These are phyloP conservation scores for Thunnus maccoyii DNA, from an alignment of 2,113 vertebrate species.

Conservation along the genomic window DNA sequence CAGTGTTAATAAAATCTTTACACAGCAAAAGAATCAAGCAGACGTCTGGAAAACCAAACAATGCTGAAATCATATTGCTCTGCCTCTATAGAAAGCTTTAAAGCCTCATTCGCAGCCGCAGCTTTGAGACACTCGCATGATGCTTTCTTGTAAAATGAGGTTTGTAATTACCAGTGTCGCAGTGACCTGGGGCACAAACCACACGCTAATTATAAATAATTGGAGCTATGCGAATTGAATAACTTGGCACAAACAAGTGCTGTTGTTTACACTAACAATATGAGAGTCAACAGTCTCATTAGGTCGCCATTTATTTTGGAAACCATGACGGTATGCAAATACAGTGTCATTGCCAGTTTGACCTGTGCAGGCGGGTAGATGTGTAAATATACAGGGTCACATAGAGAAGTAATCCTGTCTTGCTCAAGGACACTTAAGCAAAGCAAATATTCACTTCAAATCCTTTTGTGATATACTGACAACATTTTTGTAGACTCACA, in stretches of 20 bases:
- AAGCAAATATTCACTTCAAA: too few relatives aligned
- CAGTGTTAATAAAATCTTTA: not conserved
- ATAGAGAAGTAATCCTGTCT: not conserved
- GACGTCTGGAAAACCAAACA: not conserved
- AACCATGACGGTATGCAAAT: not conserved
- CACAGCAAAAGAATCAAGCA: not conserved
- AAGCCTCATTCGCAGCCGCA: not conserved
- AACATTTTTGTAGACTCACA: not conserved
- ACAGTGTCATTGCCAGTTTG: constrained; percentile 11
- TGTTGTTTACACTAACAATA: constrained; percentile 52
- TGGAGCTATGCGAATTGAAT: constrained; percentile 54
- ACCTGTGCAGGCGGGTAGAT: not conserved
- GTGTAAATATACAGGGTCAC: not conserved
- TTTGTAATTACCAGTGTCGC: constrained; percentile 61
- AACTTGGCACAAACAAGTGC: constrained; percentile 53
- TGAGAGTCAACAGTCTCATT: constrained; percentile 46
- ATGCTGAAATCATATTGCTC: not conserved
- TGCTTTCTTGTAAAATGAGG: constrained; percentile 41
- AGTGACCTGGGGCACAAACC: constrained; percentile 60
- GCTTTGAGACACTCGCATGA: constrained; percentile 3
- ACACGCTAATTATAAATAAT: constrained; percentile 73
- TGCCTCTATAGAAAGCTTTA: not conserved
- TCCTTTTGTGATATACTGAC: too few relatives aligned
- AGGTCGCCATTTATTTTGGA: constrained; percentile 5
- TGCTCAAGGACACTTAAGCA: not conserved